Percentiles rank a stretch among this genome's conserved stretches.
These are phyloP conservation scores for Arizona elegans DNA, from an alignment of 2,113 vertebrate species.

Conservation along the genomic window DNA sequence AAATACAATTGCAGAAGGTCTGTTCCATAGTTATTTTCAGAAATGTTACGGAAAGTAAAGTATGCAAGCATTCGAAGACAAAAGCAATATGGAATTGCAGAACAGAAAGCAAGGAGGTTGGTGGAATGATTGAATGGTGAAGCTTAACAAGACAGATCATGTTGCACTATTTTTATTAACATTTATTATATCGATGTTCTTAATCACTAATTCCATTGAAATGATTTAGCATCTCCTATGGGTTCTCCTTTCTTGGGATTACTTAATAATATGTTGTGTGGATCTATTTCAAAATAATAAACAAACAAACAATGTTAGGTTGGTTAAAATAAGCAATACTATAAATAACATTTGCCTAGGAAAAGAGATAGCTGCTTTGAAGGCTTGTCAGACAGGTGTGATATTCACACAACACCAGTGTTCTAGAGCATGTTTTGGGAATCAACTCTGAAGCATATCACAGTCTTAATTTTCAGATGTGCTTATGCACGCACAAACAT, in stretches of 20 bases:
- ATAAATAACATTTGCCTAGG: not conserved
- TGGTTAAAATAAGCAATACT: not conserved
- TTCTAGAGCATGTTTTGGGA: not conserved
- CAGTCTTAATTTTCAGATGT: not conserved
- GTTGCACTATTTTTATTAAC: not conserved
- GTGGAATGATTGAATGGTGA: not conserved
- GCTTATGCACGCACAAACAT: not conserved
- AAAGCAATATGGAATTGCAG: not conserved
- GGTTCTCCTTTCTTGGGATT: not conserved
- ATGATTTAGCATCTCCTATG: not conserved
- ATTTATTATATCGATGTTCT: not conserved
- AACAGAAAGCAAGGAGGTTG: not conserved
- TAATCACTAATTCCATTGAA: not conserved
- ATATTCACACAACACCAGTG: not conserved
- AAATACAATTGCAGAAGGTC: not conserved
- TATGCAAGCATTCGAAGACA: not conserved
- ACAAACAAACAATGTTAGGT: not conserved
- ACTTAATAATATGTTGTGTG: not conserved
- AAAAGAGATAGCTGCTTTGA: not conserved
- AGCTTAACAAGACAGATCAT: not conserved
- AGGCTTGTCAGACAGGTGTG: not conserved
- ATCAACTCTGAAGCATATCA: not conserved
- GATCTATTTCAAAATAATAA: not conserved
- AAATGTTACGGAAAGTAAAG: not conserved
- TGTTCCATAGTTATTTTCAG: not conserved